Evolutionary conservation across 1,140 invertebrate genomes (phyloP), one percentile per base, ranked within the genome.

Genomic region (Diorhabda sublineata): DNA sequence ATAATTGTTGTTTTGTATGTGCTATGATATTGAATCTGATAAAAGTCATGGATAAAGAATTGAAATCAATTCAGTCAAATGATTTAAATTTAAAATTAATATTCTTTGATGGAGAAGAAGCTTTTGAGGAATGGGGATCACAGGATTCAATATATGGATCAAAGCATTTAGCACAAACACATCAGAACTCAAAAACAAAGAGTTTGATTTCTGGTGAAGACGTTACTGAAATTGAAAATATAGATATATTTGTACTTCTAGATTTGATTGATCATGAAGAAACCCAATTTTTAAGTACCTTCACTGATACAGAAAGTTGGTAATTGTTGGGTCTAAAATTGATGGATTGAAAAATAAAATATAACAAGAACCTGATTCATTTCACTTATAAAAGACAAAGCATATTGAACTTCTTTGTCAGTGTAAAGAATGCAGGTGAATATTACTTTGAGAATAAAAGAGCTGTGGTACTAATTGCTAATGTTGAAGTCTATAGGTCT

Each of bases 61-160:
- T 94, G 5, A 66, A 85, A 9, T 74, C 79, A 59, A 74, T 85
- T 43, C 85, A 84, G 78, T 66, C 56, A 6, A 83, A 81, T 42
- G 83, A 82, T 0, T 80, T 96, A 0, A 95, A 94, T 66, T 84
- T 99, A 3, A 96, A 97, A 87, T 88, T 98, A 60, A 84, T 99
- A 70, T 99, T 99, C 82, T 97, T 99, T 77, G 98, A 99, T 80
- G 98, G 98, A 0, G 98, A 99, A 84, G 98, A 99, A 85, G 97
- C 97, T 3, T 98, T 98, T 81, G 71, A 87, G 9, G 76, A 88
- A 42, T 99, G 97, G 97, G 88, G 89, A 5, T 84, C 87, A 0
- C 89, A 82, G 2, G 98, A 99, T 84, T 99, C 97, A 0, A 88
- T 98, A 52, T 99, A 99, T 79, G 98, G 98, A 8, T 91, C 98